Conservation (phyloP, 2,888 invertebrate genomes). For the Cheilosia vernalis region DNA sequence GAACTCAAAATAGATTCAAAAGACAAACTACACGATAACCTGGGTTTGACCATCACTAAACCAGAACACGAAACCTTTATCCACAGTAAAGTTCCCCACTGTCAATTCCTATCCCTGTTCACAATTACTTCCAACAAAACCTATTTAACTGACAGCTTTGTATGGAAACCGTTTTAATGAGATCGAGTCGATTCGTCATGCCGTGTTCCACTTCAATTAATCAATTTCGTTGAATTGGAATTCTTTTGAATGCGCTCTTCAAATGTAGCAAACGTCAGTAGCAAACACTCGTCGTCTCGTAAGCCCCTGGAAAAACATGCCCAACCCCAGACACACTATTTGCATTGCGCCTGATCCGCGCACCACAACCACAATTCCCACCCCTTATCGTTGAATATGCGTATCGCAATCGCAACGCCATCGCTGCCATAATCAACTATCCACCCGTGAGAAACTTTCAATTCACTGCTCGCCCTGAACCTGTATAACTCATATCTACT, state of each 20-base stretch:
- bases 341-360: conserved; percentile 39
- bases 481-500: conserved; percentile 43
- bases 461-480: conserved; percentile 45
- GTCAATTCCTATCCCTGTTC: not conserved
- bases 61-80: not conserved
- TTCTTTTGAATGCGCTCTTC: conserved; percentile 53
- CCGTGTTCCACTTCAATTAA: conserved; percentile 72
- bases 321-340: conserved; percentile 35
- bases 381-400: conserved; percentile 5
- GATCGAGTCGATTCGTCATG: conserved; percentile 68
- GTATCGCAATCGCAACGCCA: conserved; percentile 43
- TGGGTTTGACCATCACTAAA: no score
- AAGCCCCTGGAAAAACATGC: conserved; percentile 11
- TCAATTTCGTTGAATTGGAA: conserved; percentile 59
- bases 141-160: not conserved
- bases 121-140: conserved; percentile 5
- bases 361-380: conserved; percentile 40
- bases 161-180: not conserved
- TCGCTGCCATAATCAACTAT: conserved; percentile 40
- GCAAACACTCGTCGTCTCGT: conserved; percentile 23
- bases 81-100: not conserved
- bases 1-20: no score
- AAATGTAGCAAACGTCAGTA: conserved; percentile 54
- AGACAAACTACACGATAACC: no score
- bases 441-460: conserved; percentile 65